Evolutionary conservation across 2,888 invertebrate species (phyloP).

Genomic region (Polyommatus icarus): DNA sequence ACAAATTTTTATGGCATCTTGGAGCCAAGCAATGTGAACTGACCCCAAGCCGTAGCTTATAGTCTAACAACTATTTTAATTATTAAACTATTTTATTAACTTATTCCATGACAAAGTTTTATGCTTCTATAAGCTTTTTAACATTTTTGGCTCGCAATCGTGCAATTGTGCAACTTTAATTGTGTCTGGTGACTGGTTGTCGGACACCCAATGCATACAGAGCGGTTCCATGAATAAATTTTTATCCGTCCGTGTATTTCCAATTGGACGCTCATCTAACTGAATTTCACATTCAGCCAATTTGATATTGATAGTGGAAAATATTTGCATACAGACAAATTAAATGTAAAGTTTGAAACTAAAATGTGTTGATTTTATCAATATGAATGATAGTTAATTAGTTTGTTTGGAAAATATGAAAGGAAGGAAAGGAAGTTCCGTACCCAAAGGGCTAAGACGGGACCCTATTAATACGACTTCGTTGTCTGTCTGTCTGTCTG

Average conservation of each 20-base stretch:
- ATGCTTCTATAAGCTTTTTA: neutral
- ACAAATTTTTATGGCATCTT: no score
- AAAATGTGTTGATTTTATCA: neutral
- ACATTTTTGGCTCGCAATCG: neutral
- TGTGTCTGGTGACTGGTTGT: neutral
- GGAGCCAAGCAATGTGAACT: no score
- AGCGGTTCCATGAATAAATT: conserved; percentile 9
- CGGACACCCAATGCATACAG: conserved; percentile 19
- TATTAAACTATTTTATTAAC: no score
- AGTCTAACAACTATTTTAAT: no score
- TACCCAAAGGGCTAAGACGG: no score
- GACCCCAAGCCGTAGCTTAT: no score
- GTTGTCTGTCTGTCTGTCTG: no score
- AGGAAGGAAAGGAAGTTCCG: no score
- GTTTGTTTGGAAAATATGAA: neutral
- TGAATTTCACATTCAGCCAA: conserved; percentile 7
- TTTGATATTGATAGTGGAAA: neutral
- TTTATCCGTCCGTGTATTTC: neutral
- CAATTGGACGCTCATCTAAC: neutral
- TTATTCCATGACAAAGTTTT: no score
- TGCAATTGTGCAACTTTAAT: conserved; percentile 7
- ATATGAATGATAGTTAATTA: neutral
- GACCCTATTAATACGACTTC: no score
- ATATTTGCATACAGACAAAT: conserved; percentile 14
- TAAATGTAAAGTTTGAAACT: neutral